Conservation (phyloP, 1,140 invertebrate species). For the Zaprionus camerounensis region DNA sequence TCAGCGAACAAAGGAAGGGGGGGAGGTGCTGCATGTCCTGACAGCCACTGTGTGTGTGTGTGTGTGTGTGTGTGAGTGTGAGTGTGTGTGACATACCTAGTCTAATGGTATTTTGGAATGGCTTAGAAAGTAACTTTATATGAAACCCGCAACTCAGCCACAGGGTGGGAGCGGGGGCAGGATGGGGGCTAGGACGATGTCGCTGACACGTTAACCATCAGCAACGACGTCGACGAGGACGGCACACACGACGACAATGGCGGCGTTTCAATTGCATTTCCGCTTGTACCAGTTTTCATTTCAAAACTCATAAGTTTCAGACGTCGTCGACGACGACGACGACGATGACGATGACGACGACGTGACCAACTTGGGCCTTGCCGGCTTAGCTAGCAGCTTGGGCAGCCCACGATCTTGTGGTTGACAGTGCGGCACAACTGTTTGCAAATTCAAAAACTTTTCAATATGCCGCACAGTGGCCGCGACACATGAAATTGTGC, state of each 20-base stretch:
- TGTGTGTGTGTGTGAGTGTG: constrained; percentile 53
- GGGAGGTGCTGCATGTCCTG: constrained; percentile 19
- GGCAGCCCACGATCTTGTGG: constrained; percentile 56
- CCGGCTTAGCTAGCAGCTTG: constrained; percentile 44
- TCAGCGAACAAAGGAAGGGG: constrained; percentile 31
- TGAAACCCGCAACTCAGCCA: constrained; percentile 45
- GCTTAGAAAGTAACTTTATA: constrained; percentile 76
- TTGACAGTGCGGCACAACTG: constrained; percentile 71
- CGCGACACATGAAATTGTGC: background rate
- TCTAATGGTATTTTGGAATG: constrained; percentile 81
- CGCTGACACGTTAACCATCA: constrained; percentile 50
- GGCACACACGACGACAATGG: constrained; percentile 64
- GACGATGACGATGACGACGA: constrained; percentile 42
- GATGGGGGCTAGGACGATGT: background rate
- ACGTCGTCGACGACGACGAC: constrained; percentile 52
- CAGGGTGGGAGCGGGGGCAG: background rate
- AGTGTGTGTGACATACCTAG: constrained; percentile 58
- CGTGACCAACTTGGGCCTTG: constrained; percentile 65
- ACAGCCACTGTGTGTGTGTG: constrained; percentile 18
- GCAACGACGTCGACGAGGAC: constrained; percentile 41
- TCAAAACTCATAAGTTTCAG: constrained; percentile 82
- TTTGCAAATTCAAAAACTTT: constrained; percentile 80
- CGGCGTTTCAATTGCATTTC: constrained; percentile 82
- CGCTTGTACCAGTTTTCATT: constrained; percentile 82
- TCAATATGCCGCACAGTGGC: constrained; percentile 70